phyloP scores from a whole-genome alignment of 2,888 invertebrate genomes.

The Agrenia bidenticulata region DNA sequence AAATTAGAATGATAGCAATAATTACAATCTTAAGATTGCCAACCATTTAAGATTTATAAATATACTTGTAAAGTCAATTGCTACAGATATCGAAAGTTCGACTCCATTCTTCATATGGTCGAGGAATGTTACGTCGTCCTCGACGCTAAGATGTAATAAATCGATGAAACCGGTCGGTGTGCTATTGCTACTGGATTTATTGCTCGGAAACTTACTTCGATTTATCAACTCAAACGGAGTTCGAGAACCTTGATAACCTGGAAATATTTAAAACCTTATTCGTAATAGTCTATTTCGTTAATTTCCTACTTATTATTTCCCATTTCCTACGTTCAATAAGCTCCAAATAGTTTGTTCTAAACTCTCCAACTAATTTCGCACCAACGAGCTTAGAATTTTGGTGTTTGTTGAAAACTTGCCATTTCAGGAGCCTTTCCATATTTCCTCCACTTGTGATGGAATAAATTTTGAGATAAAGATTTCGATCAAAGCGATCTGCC shows the following conservation, averaged over 20 bases:
- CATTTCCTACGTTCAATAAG: constrained; percentile 21
- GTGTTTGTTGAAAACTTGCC: constrained; percentile 19
- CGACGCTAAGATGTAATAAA: constrained; percentile 21
- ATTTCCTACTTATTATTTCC: neutral
- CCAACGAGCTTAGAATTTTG: constrained; percentile 21
- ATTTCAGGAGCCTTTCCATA: constrained; percentile 22
- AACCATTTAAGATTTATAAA: constrained; percentile 4
- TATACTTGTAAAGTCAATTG: constrained; percentile 55
- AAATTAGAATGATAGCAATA: too few relatives aligned
- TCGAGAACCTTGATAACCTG: too few relatives aligned
- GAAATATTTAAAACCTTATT: too few relatives aligned
- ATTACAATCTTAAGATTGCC: neutral
- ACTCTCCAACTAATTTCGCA: constrained; percentile 18
- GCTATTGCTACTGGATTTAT: too few relatives aligned
- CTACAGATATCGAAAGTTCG: constrained; percentile 54
- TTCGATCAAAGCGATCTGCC: constrained; percentile 56
- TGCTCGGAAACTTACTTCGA: neutral
- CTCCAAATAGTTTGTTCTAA: constrained; percentile 24
- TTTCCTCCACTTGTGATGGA: constrained; percentile 27
- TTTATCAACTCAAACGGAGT: neutral
- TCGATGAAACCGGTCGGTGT: neutral
- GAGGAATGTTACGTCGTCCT: constrained; percentile 55
- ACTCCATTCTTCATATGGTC: constrained; percentile 60
- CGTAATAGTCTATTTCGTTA: too few relatives aligned
- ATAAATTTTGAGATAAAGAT: constrained; percentile 10